Conservation (phyloP, 2,113 vertebrate species). For the Beaufortia kweichowensis region DNA sequence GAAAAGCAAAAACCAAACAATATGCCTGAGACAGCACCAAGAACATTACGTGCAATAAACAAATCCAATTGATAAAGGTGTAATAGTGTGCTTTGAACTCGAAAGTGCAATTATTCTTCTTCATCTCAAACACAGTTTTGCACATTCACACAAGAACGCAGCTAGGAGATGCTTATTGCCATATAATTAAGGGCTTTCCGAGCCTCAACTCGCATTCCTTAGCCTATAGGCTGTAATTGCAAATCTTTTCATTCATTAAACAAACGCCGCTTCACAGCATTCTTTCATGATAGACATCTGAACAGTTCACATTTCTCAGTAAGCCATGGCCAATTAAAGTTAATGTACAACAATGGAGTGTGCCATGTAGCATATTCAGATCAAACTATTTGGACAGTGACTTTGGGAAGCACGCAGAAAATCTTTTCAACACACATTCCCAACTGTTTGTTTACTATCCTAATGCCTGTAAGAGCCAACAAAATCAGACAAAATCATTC, state of each 20-base stretch:
- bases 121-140: slow-evolving; percentile 31
- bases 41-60: neutral
- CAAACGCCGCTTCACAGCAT: slow-evolving; percentile 38
- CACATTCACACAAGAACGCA: slow-evolving; percentile 31
- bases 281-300: slow-evolving; percentile 44
- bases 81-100: slow-evolving; percentile 41
- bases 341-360: slow-evolving; percentile 19
- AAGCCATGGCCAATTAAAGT: slow-evolving; percentile 51
- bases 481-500: neutral
- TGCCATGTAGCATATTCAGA: slow-evolving; percentile 19
- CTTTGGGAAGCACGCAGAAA: neutral
- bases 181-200: slow-evolving; percentile 16
- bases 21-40: neutral
- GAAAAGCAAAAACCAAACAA: neutral
- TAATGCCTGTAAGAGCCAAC: neutral
- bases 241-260: slow-evolving; percentile 41
- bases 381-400: slow-evolving; percentile 25
- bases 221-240: slow-evolving; percentile 36
- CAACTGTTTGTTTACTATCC: slow-evolving; percentile 11
- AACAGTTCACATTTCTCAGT: slow-evolving; percentile 40
- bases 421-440: neutral
- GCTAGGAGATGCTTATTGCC: slow-evolving; percentile 35
- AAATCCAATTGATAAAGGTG: slow-evolving; percentile 21
- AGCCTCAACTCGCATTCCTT: slow-evolving; percentile 3
- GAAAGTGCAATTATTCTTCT: slow-evolving; percentile 35